Evolutionary conservation across 2,888 invertebrate genomes (phyloP).

Genomic region (Volucella bombylans): DNA sequence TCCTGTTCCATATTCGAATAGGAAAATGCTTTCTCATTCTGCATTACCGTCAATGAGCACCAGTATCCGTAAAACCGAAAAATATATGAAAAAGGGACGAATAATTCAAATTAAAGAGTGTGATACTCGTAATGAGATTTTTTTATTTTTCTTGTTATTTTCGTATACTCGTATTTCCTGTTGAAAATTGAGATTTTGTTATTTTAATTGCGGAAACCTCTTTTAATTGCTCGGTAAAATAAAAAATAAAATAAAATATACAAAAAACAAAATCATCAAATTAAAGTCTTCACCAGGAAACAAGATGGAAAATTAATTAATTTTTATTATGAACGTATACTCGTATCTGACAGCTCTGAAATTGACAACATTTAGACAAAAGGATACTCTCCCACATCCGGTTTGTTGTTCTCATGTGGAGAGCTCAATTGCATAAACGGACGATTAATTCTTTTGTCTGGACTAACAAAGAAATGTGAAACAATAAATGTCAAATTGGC

Average conservation of each 20-base stretch:
- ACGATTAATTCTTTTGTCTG: no score
- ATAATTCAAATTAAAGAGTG: constrained; percentile 9
- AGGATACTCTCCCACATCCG: no score
- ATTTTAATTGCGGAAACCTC: constrained; percentile 54
- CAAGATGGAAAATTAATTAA: constrained; percentile 28
- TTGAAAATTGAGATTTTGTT: constrained; percentile 44
- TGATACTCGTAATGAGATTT: constrained; percentile 2
- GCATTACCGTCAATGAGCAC: constrained; percentile 24
- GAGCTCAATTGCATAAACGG: no score
- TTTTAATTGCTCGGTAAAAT: constrained; percentile 7
- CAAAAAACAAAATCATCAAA: background rate
- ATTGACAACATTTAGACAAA: constrained; percentile 9
- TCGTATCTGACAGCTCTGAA: constrained; percentile 6
- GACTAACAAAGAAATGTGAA: no score
- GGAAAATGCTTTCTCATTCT: constrained; percentile 14
- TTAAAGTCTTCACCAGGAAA: background rate
- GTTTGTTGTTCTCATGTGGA: no score
- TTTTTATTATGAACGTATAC: constrained; percentile 16
- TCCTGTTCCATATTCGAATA: background rate
- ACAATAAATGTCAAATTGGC: no score
- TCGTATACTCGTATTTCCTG: background rate
- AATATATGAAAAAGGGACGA: constrained; percentile 1
- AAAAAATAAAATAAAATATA: constrained; percentile 4
- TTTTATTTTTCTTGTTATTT: background rate
- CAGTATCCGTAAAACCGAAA: background rate